A percentile compares a stretch with the other conserved stretches of the same genome.
Conservation (phyloP, 2,888 invertebrate genomes). For the Artemia sp. region DNA sequence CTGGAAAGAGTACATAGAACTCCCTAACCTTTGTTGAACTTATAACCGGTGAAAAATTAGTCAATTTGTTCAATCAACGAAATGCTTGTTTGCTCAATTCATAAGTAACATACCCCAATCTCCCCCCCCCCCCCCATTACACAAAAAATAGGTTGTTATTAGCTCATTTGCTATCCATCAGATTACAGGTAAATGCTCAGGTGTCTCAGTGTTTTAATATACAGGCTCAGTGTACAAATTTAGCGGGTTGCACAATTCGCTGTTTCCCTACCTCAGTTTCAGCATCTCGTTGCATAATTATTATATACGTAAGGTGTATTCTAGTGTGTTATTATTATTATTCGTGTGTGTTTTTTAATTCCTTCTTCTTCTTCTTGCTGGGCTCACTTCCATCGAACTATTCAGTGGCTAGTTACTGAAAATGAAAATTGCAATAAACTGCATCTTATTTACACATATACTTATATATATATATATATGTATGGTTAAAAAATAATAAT, state of each 20-base stretch:
- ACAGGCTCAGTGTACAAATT: constrained; percentile 15
- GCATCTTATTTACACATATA: too few species aligned
- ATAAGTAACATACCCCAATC: constrained; percentile 6
- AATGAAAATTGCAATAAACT: too few species aligned
- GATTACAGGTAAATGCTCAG: constrained; percentile 15
- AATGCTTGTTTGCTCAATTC: too few species aligned
- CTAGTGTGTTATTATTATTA: too few species aligned
- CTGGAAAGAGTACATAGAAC: constrained; percentile 5
- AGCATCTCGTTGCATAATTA: constrained; percentile 9
- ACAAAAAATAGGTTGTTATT: constrained; percentile 1
- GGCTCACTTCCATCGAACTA: too few species aligned
- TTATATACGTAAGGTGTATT: neutral
- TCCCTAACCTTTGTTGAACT: neutral
- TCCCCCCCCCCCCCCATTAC: neutral
- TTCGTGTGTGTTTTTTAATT: too few species aligned
- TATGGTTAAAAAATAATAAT: too few species aligned
- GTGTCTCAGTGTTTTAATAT: constrained; percentile 10
- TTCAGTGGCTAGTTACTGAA: too few species aligned
- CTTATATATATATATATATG: too few species aligned
- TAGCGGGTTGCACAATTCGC: constrained; percentile 8
- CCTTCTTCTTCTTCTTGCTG: too few species aligned
- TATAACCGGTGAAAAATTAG: too few species aligned
- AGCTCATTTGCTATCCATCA: constrained; percentile 9
- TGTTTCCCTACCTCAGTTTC: constrained; percentile 13
- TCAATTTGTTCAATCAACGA: too few species aligned